Evolutionary conservation across 1,140 invertebrate genomes (phyloP).

Genomic region (Dinothrombium tinctorium): DNA sequence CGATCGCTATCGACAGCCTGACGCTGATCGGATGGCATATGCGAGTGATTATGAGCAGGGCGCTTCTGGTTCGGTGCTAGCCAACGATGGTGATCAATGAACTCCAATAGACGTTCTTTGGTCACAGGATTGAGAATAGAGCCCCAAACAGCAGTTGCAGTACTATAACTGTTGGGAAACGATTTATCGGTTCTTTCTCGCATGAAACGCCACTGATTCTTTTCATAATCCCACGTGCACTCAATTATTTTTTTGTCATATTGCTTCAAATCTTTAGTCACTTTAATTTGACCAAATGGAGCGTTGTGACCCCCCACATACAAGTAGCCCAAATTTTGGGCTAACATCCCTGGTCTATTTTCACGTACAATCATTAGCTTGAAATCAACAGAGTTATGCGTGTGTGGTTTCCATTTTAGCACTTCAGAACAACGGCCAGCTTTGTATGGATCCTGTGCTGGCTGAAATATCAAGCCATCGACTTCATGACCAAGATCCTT

Average conservation of each 20-base stretch:
- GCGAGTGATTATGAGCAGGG: not conserved
- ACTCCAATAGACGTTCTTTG: constrained; percentile 44
- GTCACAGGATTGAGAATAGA: constrained; percentile 50
- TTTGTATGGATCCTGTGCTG: constrained; percentile 36
- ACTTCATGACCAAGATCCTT: constrained; percentile 70
- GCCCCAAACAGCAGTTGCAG: constrained; percentile 34
- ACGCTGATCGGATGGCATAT: not conserved
- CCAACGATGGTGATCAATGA: constrained; percentile 25
- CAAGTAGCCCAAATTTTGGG: constrained; percentile 15
- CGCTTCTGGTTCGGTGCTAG: not conserved
- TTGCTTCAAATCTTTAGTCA: constrained; percentile 41
- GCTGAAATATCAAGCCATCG: constrained; percentile 95
- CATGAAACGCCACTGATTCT: constrained; percentile 75
- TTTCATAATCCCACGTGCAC: constrained; percentile 40
- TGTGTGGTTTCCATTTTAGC: constrained; percentile 90
- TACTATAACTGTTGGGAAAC: constrained; percentile 66
- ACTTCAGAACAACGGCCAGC: constrained; percentile 54
- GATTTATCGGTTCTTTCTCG: constrained; percentile 89
- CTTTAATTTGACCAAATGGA: constrained; percentile 18
- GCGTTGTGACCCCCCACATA: constrained; percentile 14
- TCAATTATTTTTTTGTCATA: constrained; percentile 87
- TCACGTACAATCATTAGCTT: constrained; percentile 51
- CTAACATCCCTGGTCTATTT: constrained; percentile 35
- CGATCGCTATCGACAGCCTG: not conserved
- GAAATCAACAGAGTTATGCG: constrained; percentile 89